Evolutionary conservation across 2,888 invertebrate genomes (phyloP).

Genomic region (Sesamia inferens): DNA sequence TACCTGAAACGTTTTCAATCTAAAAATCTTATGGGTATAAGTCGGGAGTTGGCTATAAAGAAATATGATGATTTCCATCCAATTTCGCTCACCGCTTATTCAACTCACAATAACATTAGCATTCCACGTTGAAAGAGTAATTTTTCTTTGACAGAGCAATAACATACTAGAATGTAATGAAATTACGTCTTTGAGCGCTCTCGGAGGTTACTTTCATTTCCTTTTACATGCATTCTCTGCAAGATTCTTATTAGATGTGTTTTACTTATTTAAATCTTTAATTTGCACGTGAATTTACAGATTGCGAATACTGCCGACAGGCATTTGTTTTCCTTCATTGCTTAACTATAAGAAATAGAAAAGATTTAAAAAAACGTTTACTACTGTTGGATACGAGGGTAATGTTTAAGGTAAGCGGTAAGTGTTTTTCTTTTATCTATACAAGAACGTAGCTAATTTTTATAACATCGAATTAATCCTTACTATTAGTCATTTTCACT

Average conservation of each 20-base stretch:
- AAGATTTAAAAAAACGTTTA: background rate
- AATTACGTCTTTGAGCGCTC: slow-evolving; percentile 53
- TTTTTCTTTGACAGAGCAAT: slow-evolving; percentile 64
- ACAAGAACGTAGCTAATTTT: slow-evolving; percentile 1
- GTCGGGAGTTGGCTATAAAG: slow-evolving; percentile 48
- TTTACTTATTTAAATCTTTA: slow-evolving; percentile 20
- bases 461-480: background rate
- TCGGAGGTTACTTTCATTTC: slow-evolving; percentile 39
- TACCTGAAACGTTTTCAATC: slow-evolving; percentile 48
- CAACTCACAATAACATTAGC: slow-evolving; percentile 64
- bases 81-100: slow-evolving; percentile 59
- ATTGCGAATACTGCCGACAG: slow-evolving; percentile 22
- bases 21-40: slow-evolving; percentile 45
- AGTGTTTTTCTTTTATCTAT: background rate
- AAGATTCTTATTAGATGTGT: slow-evolving; percentile 36
- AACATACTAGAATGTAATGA: slow-evolving; percentile 61
- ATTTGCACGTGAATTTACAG: slow-evolving; percentile 23
- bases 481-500: too few relatives aligned
- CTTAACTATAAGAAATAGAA: slow-evolving; percentile 8
- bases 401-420: too few relatives aligned
- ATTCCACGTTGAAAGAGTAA: slow-evolving; percentile 58
- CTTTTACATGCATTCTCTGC: slow-evolving; percentile 46
- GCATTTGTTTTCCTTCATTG: slow-evolving; percentile 28
- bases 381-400: too few relatives aligned
- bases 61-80: slow-evolving; percentile 64